Evolutionary conservation across 2,797 vertebrate genomes (phyloP).

Genomic region (Miopithecus talapoin): DNA sequence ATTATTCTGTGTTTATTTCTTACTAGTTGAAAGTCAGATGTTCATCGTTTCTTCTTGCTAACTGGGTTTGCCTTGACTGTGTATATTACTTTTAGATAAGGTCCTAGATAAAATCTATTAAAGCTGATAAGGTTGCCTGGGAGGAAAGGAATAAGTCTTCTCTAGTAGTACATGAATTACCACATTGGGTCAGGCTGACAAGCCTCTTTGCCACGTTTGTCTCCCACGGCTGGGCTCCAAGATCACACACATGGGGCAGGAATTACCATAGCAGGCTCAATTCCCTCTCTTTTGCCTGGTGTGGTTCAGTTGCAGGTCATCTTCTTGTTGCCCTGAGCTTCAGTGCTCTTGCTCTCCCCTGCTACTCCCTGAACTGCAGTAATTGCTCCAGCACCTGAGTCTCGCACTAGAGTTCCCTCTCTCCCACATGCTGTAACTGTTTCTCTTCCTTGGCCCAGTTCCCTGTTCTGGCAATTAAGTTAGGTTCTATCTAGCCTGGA

Average conservation of each 20-base stretch:
- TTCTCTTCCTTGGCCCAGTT: not conserved
- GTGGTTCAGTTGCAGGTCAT: not conserved
- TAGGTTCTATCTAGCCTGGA: not conserved
- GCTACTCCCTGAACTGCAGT: not conserved
- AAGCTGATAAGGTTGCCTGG: not conserved
- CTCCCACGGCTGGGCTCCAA: not conserved
- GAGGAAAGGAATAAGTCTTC: not conserved
- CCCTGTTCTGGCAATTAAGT: not conserved
- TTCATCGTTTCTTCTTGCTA: slow-evolving; percentile 6
- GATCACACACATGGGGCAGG: not conserved
- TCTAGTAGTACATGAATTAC: not conserved
- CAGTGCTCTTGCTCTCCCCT: not conserved
- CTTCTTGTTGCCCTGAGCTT: not conserved
- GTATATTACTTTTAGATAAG: not conserved
- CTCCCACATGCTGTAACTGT: not conserved
- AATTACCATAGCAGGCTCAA: not conserved
- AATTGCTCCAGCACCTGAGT: not conserved
- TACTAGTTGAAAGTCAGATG: not conserved
- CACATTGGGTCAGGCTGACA: not conserved
- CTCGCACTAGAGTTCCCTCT: not conserved
- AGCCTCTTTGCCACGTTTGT: not conserved
- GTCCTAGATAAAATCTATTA: not conserved
- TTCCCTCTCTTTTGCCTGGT: not conserved
- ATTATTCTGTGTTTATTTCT: not conserved
- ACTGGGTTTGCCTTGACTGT: not conserved